Evolutionary conservation across 2,888 invertebrate genomes (phyloP).

Genomic region (Acronicta psi): DNA sequence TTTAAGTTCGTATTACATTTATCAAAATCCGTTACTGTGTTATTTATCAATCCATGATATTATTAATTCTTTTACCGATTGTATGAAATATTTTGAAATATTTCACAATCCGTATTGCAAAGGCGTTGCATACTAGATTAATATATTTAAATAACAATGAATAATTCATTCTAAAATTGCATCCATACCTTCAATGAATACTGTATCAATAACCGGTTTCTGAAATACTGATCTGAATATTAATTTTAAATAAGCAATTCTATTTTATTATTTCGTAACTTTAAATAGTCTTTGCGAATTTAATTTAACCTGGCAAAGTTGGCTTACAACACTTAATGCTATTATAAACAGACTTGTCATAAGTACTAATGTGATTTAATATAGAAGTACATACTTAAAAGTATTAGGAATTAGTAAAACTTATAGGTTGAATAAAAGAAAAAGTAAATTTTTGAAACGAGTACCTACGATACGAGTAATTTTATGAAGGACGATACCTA

Average conservation of each 20-base stretch:
- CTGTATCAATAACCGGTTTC: slow-evolving; percentile 45
- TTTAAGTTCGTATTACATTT: not conserved
- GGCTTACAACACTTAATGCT: not conserved
- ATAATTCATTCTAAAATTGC: slow-evolving; percentile 50
- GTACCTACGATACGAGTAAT: no score
- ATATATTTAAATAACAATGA: slow-evolving; percentile 41
- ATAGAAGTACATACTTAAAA: no score
- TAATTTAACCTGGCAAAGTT: not conserved
- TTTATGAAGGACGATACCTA: no score
- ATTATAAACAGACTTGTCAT: no score
- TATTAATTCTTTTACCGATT: no score
- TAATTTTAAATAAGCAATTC: slow-evolving; percentile 42
- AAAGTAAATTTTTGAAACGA: no score
- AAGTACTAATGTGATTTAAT: no score
- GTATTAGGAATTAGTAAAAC: no score
- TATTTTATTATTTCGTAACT: slow-evolving; percentile 45
- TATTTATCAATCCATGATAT: no score
- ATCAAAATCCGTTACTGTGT: no score
- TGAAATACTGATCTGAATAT: slow-evolving; percentile 37
- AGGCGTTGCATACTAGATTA: slow-evolving; percentile 37
- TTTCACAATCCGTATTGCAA: slow-evolving; percentile 9
- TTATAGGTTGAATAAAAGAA: no score
- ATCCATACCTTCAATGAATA: slow-evolving; percentile 48
- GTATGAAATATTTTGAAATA: no score
- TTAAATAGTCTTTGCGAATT: slow-evolving; percentile 6